Evolutionary conservation across 2,113 vertebrate species (phyloP).

Genomic region (Polypterus senegalus): DNA sequence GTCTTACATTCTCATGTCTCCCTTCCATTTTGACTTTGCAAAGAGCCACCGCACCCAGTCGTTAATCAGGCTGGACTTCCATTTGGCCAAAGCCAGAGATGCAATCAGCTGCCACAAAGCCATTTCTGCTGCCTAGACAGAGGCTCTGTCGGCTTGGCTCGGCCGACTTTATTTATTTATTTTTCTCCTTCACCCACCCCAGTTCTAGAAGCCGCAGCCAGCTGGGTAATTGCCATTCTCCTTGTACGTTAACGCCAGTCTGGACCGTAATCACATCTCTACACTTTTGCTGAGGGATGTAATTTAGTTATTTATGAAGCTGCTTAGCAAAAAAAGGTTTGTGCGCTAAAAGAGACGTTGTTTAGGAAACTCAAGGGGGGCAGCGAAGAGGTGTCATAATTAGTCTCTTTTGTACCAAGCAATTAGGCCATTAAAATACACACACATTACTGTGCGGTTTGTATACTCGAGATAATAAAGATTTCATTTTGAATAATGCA

Average conservation of each 20-base stretch:
- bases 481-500: constrained; percentile 3
- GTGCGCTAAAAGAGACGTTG: constrained; percentile 31
- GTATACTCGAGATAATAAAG: not conserved
- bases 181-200: not conserved
- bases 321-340: constrained; percentile 9
- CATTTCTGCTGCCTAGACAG: too few species aligned
- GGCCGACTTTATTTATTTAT: too few species aligned
- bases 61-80: too few species aligned
- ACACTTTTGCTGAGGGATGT: not conserved
- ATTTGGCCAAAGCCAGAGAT: too few species aligned
- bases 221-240: not conserved
- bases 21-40: too few species aligned
- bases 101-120: too few species aligned
- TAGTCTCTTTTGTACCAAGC: constrained; percentile 6
- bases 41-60: too few species aligned
- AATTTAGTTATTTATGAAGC: not conserved
- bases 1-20: too few species aligned
- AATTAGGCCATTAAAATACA: not conserved
- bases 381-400: constrained; percentile 9
- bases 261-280: not conserved
- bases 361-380: not conserved
- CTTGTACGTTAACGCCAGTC: not conserved
- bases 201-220: not conserved
- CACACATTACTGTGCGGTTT: not conserved
- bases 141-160: too few species aligned